Evolutionary conservation across 2,797 vertebrate species (phyloP).

Genomic region (Vipera latastei): DNA sequence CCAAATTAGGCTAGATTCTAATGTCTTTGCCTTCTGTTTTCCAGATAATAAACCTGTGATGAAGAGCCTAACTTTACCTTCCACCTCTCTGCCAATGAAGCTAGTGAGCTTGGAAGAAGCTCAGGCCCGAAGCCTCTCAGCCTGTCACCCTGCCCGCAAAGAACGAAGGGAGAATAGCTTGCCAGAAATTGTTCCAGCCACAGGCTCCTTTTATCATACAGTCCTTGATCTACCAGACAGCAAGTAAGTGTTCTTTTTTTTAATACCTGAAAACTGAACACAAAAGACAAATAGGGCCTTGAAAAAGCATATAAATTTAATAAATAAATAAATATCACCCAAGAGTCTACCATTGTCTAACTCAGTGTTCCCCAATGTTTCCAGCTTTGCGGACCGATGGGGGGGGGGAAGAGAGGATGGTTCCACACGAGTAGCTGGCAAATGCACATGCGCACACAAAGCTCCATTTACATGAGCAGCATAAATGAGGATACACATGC

Average conservation of each 20-base stretch:
- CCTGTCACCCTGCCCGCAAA: slow-evolving; percentile 86
- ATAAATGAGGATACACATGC: neutral
- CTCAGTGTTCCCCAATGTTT: neutral
- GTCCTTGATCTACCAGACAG: slow-evolving; percentile 91
- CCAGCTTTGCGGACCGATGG: neutral
- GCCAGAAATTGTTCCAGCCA: slow-evolving; percentile 85
- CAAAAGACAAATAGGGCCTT: neutral
- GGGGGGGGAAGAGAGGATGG: neutral
- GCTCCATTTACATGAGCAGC: too few species aligned
- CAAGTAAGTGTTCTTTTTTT: slow-evolving; percentile 76
- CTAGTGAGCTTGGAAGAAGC: slow-evolving; percentile 96
- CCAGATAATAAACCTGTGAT: slow-evolving; percentile 75
- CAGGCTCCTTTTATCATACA: slow-evolving; percentile 86
- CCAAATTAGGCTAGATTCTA: slow-evolving; percentile 28
- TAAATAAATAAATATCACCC: neutral
- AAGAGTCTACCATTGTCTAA: neutral
- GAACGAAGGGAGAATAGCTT: slow-evolving; percentile 91
- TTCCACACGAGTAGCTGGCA: neutral
- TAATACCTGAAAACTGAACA: neutral
- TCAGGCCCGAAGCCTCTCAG: slow-evolving; percentile 87
- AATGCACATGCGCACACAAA: fast-evolving
- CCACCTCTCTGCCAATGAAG: slow-evolving; percentile 88
- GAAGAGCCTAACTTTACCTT: slow-evolving; percentile 87
- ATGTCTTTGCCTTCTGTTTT: slow-evolving; percentile 41
- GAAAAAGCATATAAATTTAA: neutral